Evolutionary conservation across 2,113 vertebrate species (phyloP).

Genomic region (Megaceryle torquata): DNA sequence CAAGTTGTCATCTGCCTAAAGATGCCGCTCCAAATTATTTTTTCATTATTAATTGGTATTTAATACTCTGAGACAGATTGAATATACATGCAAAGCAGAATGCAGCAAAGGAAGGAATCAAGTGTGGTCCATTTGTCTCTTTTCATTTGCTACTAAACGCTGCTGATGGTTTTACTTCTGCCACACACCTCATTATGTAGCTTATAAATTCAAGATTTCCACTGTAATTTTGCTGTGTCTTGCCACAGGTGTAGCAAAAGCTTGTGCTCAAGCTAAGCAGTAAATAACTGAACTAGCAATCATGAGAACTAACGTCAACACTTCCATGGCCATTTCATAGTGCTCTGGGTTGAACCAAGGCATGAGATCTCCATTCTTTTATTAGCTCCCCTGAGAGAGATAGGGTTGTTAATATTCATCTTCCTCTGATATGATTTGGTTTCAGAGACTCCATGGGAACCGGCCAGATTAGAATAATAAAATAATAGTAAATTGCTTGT

Average conservation of each 20-base stretch:
- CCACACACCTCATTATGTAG: background rate
- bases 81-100: background rate
- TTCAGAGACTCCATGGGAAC: conserved; percentile 57
- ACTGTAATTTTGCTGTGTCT: background rate
- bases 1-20: background rate
- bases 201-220: background rate
- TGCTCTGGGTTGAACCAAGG: background rate
- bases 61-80: background rate
- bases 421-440: conserved; percentile 47
- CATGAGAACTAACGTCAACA: background rate
- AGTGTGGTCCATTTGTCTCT: background rate
- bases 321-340: background rate
- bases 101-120: background rate
- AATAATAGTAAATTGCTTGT: conserved; percentile 59
- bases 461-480: conserved; percentile 60
- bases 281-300: conserved; percentile 11
- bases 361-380: background rate
- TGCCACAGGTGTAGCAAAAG: background rate
- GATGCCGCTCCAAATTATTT: background rate
- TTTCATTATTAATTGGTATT: background rate
- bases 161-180: background rate
- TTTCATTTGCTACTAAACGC: background rate
- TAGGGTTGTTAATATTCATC: conserved; percentile 50
- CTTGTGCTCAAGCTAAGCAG: background rate
- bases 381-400: conserved; percentile 19